Base-by-base conservation (phyloP, 2,797 vertebrate species). In the Characodon lateralis region DNA sequence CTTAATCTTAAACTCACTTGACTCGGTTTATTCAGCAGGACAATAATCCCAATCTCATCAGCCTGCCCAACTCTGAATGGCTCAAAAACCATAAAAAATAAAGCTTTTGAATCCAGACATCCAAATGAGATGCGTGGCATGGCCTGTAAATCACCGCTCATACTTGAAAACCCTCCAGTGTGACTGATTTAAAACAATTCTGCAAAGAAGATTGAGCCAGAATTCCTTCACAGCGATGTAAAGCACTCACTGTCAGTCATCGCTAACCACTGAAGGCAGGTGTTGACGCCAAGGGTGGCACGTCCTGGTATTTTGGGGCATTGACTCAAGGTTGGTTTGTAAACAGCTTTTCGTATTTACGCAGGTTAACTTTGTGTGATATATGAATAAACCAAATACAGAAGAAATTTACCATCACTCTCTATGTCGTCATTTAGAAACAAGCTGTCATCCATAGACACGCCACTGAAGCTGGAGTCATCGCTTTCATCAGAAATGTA, bases 371-470 rank as follows among this genome's bases (percentile, higher is more conserved):
- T 41, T 39, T 66, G 16, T 66, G 63, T 5, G 4, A 24, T 24
- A 41, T 4, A 6, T 5, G 28, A 35, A 41, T 41, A 6, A 24
- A 66, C 6, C 0, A 39, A 8, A 39, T 10, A 3, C 3, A 39
- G 9, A 22, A 65, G 4, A 12, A 18, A 43, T 76, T 89, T 92
- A 98, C 98, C 97, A 81, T 98, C 97, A 31, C 96, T 98, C 88
- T 98, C 98, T 83, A 96, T 68, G 79, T 97, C 97, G 72, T 98
- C 96, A 61, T 88, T 95, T 43, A 90, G 87, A 74, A 96, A 95
- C 74, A 96, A 85, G 73, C 85, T 80, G 85, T 97, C 97, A 10
- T 96, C 93, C 71, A 93, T 85, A 39, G 96, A 96, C 70, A 96
- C 22, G 0, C 86, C 78, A 76, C 92, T 83, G 70, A 93, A 91